phyloP scores from a whole-genome alignment of 1,140 invertebrate genomes.

The Papilio dardanus region DNA sequence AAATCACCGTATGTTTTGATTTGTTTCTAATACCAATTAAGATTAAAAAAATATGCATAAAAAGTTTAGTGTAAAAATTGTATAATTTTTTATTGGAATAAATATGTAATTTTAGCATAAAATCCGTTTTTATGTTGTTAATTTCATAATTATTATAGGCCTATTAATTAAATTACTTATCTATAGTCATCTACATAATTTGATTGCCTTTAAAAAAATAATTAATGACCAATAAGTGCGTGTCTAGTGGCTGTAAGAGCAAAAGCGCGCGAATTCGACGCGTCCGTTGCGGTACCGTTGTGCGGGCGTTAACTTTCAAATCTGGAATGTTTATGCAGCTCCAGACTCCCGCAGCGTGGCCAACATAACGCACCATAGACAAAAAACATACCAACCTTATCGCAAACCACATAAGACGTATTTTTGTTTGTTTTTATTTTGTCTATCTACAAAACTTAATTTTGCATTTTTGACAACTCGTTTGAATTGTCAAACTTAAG shows the following conservation, averaged over 20 bases:
- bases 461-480: constrained; percentile 37
- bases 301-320: constrained; percentile 62
- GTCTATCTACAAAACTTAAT: neutral
- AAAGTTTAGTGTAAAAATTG: too few species aligned
- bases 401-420: constrained; percentile 11
- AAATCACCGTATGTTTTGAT: neutral
- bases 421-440: constrained; percentile 23
- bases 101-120: too few species aligned
- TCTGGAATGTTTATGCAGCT: constrained; percentile 59
- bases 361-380: constrained; percentile 17
- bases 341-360: constrained; percentile 49
- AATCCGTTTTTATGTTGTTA: neutral
- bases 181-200: neutral
- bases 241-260: constrained; percentile 46
- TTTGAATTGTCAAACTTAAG: constrained; percentile 35
- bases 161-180: neutral
- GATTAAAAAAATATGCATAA: too few species aligned
- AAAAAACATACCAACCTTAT: constrained; percentile 34
- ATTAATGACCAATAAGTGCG: neutral
- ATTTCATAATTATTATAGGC: neutral
- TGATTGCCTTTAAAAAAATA: neutral
- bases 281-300: constrained; percentile 68
- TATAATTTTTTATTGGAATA: too few species aligned
- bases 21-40: neutral
- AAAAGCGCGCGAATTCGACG: constrained; percentile 65